Evolutionary conservation across 2,888 invertebrate species (phyloP).

Genomic region (Andricus quercusramuli): DNA sequence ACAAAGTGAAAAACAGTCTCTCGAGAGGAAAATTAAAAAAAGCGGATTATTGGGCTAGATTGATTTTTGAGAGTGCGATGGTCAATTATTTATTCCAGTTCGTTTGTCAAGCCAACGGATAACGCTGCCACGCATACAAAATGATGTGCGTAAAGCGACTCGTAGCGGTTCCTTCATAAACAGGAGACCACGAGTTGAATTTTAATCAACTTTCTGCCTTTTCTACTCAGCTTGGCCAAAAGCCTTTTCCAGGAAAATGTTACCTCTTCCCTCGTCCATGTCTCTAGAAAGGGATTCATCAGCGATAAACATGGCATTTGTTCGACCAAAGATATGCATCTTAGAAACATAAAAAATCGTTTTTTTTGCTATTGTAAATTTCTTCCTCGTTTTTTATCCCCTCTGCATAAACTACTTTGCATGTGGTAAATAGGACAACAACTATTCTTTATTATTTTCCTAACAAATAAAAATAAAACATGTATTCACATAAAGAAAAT

Average conservation of each 20-base stretch:
- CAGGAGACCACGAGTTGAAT: conserved; percentile 48
- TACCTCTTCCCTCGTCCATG: conserved; percentile 1
- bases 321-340: conserved; percentile 25
- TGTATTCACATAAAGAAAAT: too few species aligned
- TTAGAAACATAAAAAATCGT: not conserved
- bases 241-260: conserved; percentile 35
- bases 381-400: not conserved
- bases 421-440: too few species aligned
- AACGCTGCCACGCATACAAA: conserved; percentile 52
- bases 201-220: conserved; percentile 44
- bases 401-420: not conserved
- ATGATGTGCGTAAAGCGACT: conserved; percentile 36
- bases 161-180: conserved; percentile 51
- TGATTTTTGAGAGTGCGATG: conserved; percentile 19
- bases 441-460: too few species aligned
- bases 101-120: conserved; percentile 41
- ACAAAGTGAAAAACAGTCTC: too few species aligned
- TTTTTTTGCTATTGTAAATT: too few species aligned
- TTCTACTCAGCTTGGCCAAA: conserved; percentile 20
- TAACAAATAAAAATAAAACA: too few species aligned
- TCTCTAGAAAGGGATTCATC: conserved; percentile 15
- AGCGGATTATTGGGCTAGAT: conserved; percentile 4
- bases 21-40: too few species aligned
- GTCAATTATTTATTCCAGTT: conserved; percentile 41
- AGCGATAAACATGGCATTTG: conserved; percentile 18